phyloP scores from a whole-genome alignment of 2,797 vertebrate genomes.

The Aldrovandia affinis region DNA sequence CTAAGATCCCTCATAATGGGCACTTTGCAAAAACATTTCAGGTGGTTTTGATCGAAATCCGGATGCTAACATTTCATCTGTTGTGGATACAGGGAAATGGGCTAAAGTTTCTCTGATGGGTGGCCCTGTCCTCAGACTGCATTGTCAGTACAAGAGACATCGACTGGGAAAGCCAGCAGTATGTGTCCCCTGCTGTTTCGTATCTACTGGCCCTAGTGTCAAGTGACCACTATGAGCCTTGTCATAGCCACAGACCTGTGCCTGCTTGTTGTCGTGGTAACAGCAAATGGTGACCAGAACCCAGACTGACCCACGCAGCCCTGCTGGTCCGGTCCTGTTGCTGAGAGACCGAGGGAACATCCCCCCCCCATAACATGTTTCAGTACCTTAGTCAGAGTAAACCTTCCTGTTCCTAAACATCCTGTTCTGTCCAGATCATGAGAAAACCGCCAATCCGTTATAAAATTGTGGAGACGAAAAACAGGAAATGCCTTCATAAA shows the following conservation, averaged over 20 bases:
- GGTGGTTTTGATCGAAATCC: neutral
- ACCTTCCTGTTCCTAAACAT: neutral
- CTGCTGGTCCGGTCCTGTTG: neutral
- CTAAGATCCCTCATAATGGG: neutral
- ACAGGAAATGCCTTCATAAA: conserved; percentile 49
- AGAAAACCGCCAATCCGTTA: conserved; percentile 48
- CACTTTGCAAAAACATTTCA: neutral
- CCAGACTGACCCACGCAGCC: neutral
- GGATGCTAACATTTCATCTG: neutral
- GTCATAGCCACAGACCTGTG: neutral
- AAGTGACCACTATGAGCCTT: neutral
- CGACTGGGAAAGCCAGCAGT: neutral
- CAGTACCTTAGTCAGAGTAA: neutral
- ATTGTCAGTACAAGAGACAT: neutral
- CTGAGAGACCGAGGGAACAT: neutral
- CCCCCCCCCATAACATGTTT: neutral
- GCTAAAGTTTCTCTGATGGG: neutral
- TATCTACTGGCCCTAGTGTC: neutral
- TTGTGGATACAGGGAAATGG: neutral
- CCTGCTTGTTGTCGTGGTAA: neutral
- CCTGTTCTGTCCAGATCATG: neutral
- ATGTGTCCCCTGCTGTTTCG: neutral
- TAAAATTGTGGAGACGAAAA: conserved; percentile 41
- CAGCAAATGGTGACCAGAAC: neutral
- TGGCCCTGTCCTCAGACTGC: neutral